These are phyloP conservation scores for Antennarius striatus DNA, from an alignment of 2,113 vertebrate species.

Conservation along the genomic window DNA sequence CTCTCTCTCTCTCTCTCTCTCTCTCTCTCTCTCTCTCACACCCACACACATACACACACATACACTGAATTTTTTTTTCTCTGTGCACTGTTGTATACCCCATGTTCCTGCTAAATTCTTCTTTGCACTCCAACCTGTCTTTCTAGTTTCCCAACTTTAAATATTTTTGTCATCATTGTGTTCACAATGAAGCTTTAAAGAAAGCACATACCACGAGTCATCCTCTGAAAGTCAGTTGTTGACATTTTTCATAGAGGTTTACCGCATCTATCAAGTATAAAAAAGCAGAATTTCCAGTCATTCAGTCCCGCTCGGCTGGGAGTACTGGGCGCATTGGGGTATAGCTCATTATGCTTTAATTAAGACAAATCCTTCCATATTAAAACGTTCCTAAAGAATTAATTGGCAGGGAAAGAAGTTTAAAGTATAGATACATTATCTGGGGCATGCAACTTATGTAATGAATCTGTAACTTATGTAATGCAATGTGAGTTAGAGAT, in stretches of 20 bases:
- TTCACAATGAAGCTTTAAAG: neutral
- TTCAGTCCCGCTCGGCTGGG: no score
- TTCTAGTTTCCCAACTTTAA: neutral
- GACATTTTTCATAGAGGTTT: no score
- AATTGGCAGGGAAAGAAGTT: neutral
- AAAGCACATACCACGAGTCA: neutral
- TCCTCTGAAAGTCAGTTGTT: no score
- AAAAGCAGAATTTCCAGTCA: no score
- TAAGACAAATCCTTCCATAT: slow-evolving; percentile 12
- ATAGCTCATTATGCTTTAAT: neutral
- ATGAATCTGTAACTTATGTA: no score
- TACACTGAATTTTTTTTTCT: neutral
- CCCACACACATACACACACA: neutral
- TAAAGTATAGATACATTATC: neutral
- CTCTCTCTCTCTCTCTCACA: no score
- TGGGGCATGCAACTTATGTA: no score
- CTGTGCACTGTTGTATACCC: no score
- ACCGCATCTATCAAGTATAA: no score
- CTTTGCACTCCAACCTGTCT: neutral
- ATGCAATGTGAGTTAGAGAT: no score
- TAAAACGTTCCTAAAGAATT: slow-evolving; percentile 3
- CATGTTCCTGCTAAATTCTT: neutral
- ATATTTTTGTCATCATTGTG: neutral
- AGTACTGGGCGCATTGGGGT: no score
- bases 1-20: no score